Base-by-base conservation (phyloP, 2,888 invertebrate genomes). In the Opisthograptis luteolata region DNA sequence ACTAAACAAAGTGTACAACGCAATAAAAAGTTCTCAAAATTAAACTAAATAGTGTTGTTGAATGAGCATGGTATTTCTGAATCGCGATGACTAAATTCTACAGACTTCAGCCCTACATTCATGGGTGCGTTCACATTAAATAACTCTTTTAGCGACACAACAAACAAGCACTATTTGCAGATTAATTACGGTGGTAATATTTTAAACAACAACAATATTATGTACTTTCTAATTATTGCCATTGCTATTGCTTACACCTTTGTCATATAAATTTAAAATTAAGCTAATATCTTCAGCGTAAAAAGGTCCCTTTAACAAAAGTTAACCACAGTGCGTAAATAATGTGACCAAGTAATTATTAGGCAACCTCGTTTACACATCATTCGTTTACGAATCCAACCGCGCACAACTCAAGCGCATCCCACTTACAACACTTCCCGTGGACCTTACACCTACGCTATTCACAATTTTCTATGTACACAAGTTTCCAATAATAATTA, bases 381-480 rank as follows among this genome's bases (percentile, higher is more conserved):
- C 22, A 43, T 57, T 60, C 60, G 52, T 61, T 63, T 53, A 69
- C 58, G 58, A 78, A 80, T 76, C 76, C 19, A 49, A 22, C 76
- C 76, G 78, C 70, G 76, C 75, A 73, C 77, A 67, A 64, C 72
- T 76, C 71, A 62, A 66, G 64, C 55, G 58, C 42, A 37, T 30
- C 22, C 44, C 42, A 55, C 45, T 46, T 55, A 54, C 62, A 50
- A 58, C 55, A 54, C 66, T 62, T 62, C 35, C 55, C 54, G 37
- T 44, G 22, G 56, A 53, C 59, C 54, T 64, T 71, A 73, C 55
- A 66, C 49, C 70, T 76, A 79, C 48, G 60, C 70, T 80, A 76
- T 79, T 83, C 79, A 82, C 77, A 73, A 72, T 64, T 63, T 69
- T 63, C 58, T 77, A 77, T 79, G 71, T 82, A 82, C 81, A 83